Conservation (phyloP, 2,113 vertebrate genomes). For the Passer domesticus region DNA sequence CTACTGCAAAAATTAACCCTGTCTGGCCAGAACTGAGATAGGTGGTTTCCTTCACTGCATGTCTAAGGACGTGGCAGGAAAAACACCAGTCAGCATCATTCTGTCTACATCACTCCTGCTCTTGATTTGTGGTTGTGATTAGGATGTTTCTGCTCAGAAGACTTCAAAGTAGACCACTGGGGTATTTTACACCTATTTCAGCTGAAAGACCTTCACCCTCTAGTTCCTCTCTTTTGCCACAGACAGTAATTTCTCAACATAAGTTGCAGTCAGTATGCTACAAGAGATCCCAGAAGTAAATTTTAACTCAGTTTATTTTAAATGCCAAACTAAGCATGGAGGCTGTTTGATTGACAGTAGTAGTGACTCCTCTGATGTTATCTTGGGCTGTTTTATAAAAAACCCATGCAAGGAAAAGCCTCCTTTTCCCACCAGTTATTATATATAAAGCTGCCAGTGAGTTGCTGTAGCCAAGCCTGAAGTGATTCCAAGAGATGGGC, state of each 20-base stretch:
- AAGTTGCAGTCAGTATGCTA: neutral
- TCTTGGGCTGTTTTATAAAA: neutral
- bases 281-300: neutral
- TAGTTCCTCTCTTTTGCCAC: neutral
- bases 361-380: neutral
- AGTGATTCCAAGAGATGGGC: neutral
- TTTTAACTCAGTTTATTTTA: neutral
- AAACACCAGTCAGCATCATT: accelerated
- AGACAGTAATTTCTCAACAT: neutral
- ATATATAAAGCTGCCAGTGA: neutral
- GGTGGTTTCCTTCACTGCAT: neutral
- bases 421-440: neutral
- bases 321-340: neutral
- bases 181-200: neutral
- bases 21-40: neutral
- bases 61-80: neutral
- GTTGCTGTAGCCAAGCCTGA: neutral
- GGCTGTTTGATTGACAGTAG: neutral
- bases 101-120: neutral
- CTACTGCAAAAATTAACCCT: neutral
- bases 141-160: neutral
- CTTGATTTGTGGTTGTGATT: neutral
- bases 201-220: neutral
- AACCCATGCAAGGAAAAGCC: accelerated
- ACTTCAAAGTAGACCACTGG: neutral